phyloP scores from a whole-genome alignment of 2,888 invertebrate species.

The Polydrusus pterygomalis region DNA sequence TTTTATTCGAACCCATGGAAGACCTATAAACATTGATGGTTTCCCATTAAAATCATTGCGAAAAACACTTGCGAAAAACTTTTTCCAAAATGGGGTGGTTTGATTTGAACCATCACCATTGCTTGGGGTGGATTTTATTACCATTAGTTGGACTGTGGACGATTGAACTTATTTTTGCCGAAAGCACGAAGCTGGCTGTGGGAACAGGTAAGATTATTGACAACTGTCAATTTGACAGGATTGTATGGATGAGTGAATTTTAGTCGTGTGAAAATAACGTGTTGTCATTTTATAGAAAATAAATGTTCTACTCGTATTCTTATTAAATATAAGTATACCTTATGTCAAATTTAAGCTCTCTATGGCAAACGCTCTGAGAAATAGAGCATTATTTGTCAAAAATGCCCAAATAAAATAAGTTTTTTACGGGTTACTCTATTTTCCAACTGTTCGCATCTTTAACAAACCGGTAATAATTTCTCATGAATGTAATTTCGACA shows the following conservation, averaged over 20 bases:
- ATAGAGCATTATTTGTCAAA: too few relatives aligned
- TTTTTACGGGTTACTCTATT: slow-evolving; percentile 21
- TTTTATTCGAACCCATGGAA: slow-evolving; percentile 6
- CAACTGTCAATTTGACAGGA: slow-evolving; percentile 1
- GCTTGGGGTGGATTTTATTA: slow-evolving; percentile 41
- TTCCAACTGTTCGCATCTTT: slow-evolving; percentile 21
- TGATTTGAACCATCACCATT: slow-evolving; percentile 17
- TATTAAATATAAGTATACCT: too few relatives aligned
- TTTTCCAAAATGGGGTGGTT: slow-evolving; percentile 45
- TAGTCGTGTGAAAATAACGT: too few relatives aligned
- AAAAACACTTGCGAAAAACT: neutral
- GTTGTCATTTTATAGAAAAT: too few relatives aligned
- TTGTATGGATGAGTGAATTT: neutral
- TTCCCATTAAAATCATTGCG: neutral
- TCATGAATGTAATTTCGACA: too few relatives aligned
- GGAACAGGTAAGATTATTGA: slow-evolving; percentile 42
- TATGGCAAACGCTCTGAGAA: neutral
- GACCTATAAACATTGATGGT: slow-evolving; percentile 11
- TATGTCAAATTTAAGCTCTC: too few relatives aligned
- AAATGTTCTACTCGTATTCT: too few relatives aligned
- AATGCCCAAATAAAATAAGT: too few relatives aligned
- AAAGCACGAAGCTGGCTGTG: slow-evolving; percentile 42
- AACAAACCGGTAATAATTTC: too few relatives aligned
- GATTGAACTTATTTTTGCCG: slow-evolving; percentile 43
- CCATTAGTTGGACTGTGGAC: slow-evolving; percentile 41